Evolutionary conservation across 2,888 invertebrate genomes (phyloP), one percentile per base, ranked within the genome.

Genomic region (Chymomyza amoena): DNA sequence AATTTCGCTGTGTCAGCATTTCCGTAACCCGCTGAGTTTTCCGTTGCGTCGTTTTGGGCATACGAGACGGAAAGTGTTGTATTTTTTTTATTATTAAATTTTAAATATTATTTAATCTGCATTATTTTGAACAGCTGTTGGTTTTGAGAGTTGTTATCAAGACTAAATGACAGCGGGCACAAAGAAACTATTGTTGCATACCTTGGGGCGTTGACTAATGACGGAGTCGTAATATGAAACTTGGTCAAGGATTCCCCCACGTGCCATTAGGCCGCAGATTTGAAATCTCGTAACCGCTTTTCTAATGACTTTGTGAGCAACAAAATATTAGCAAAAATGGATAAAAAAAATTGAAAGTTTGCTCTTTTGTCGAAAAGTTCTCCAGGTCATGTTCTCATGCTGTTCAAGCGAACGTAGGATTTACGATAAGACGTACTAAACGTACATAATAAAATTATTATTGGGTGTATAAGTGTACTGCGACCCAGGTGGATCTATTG

Each of bases 1-100:
- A 88, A 88, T 79, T 79, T 77, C 74, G 73, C 77, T 77, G 78
- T 81, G 78, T 73, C 77, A 78, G 72, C 75, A 76, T 81, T 75
- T 78, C 73, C 62, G 62, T 87, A 76, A 66, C 79, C 77, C 71
- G 81, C 78, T 73, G 83, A 28, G 84, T 66, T 67, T 69, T 16
- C n/a, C 64, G 69, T 66, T 71, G 68, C 67, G 59, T 63, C 61
- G 71, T 72, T 54, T 66, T 45, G 39, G 13, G 13, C 13, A 45
- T 13, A 13, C 39, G 39, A 45, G 13, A 13, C 13, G 39, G 39
- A 45, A 45, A 45, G 39, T 45, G 39, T 45, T 45, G 13, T 45
- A 45, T 13, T 6, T 45, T 65, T 76, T 75, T 73, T 64, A 66
- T 73, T 78, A 84, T 83, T 86, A 74, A 69, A 81, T 75, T 79